Evolutionary conservation across 92 coral and sea anemone species (phyloP).

Genomic region (Porites divaricata): DNA sequence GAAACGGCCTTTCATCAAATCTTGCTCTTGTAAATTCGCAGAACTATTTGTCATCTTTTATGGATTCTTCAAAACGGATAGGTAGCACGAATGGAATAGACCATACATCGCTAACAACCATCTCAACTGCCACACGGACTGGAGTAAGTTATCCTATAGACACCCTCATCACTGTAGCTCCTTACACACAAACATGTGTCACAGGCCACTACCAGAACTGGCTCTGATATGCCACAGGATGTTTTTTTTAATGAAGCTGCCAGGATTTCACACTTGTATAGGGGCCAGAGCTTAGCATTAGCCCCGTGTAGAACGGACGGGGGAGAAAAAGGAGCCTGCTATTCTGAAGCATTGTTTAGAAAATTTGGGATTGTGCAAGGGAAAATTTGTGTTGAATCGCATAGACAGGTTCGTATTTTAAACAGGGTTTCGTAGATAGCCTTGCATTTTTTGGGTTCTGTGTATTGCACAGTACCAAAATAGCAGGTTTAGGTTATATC

Average conservation of each 20-base stretch:
- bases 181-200: slow-evolving; percentile 87
- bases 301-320: background rate
- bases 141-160: slow-evolving; percentile 85
- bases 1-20: slow-evolving; percentile 80
- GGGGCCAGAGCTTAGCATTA: background rate
- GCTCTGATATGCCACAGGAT: slow-evolving; percentile 43
- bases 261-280: background rate
- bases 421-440: too few species aligned
- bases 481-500: too few species aligned
- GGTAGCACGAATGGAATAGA: slow-evolving; percentile 48
- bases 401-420: too few species aligned
- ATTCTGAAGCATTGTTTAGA: too few species aligned
- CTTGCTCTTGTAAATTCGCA: slow-evolving; percentile 87
- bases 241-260: background rate
- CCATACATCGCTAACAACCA: slow-evolving; percentile 61
- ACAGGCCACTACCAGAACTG: slow-evolving; percentile 95
- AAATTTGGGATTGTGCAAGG: too few species aligned
- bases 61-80: slow-evolving; percentile 56
- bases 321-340: too few species aligned
- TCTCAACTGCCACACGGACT: slow-evolving; percentile 78
- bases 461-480: too few species aligned
- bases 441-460: too few species aligned
- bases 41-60: slow-evolving; percentile 67
- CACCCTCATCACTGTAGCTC: slow-evolving; percentile 93
- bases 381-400: too few species aligned